Percentiles rank a stretch among this genome's conserved stretches.
phyloP scores from a whole-genome alignment of 2,113 vertebrate genomes.

The Steatornis caripensis region DNA sequence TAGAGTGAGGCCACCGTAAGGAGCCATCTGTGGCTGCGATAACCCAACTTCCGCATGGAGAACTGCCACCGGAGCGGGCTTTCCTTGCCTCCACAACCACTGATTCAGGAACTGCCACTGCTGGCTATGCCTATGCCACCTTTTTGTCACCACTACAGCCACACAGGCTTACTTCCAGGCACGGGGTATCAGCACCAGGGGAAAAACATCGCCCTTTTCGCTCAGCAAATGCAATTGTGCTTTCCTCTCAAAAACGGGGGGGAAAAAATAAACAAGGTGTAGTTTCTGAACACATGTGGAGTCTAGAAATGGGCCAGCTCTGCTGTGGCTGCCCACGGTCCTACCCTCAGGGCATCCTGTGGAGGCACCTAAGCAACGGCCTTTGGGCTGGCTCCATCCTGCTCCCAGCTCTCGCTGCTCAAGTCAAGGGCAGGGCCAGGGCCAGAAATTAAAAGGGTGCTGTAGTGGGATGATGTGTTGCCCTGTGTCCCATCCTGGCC shows the following conservation, averaged over 20 bases:
- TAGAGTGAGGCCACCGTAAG: background rate
- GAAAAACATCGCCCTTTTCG: background rate
- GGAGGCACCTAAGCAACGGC: background rate
- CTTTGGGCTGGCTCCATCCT: background rate
- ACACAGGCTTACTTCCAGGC: background rate
- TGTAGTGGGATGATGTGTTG: accelerated
- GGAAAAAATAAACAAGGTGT: background rate
- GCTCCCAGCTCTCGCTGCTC: background rate
- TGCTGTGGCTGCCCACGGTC: background rate
- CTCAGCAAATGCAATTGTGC: background rate
- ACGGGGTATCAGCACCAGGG: background rate
- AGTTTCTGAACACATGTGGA: accelerated
- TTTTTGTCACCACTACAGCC: background rate
- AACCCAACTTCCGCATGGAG: accelerated
- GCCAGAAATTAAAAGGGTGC: background rate
- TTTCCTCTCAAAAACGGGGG: background rate
- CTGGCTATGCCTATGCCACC: background rate
- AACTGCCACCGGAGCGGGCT: background rate
- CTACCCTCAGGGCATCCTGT: background rate
- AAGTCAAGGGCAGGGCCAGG: background rate
- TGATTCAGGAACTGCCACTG: background rate
- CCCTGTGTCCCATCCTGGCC: background rate
- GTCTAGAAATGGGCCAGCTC: background rate
- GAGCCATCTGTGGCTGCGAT: background rate
- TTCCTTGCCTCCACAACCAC: background rate